These are phyloP conservation scores for Stenolophus ochropezus DNA, from an alignment of 2,888 invertebrate species.

Conservation along the genomic window DNA sequence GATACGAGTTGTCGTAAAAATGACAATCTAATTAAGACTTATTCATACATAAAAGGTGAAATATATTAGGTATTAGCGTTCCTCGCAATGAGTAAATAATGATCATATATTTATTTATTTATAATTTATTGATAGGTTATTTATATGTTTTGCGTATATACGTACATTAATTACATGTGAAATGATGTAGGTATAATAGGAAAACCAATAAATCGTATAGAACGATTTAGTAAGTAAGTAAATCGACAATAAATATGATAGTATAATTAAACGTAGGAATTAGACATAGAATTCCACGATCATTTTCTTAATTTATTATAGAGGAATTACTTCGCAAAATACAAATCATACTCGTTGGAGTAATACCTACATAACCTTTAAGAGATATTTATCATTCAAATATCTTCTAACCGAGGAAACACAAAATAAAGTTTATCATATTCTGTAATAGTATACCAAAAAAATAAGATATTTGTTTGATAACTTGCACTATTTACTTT, in stretches of 20 bases:
- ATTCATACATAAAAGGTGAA: too few species aligned
- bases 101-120: too few species aligned
- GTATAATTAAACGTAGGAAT: slow-evolving; percentile 33
- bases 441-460: too few species aligned
- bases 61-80: too few species aligned
- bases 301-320: slow-evolving; percentile 43
- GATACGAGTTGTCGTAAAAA: too few species aligned
- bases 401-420: neutral
- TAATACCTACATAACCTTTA: neutral
- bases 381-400: neutral
- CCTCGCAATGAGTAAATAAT: too few species aligned
- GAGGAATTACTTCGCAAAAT: slow-evolving; percentile 15
- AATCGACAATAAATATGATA: slow-evolving; percentile 41
- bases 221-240: slow-evolving; percentile 39
- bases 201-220: slow-evolving; percentile 37
- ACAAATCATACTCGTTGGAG: slow-evolving; percentile 15
- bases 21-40: too few species aligned
- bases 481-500: too few species aligned
- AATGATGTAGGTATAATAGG: neutral
- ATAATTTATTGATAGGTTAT: too few species aligned
- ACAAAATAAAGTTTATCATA: too few species aligned
- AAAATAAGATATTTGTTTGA: too few species aligned
- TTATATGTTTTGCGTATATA: neutral
- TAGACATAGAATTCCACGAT: slow-evolving; percentile 18
- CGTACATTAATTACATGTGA: neutral